These are phyloP conservation scores for Habropoda laboriosa DNA, from an alignment of 1,140 invertebrate genomes.

Conservation along the genomic window DNA sequence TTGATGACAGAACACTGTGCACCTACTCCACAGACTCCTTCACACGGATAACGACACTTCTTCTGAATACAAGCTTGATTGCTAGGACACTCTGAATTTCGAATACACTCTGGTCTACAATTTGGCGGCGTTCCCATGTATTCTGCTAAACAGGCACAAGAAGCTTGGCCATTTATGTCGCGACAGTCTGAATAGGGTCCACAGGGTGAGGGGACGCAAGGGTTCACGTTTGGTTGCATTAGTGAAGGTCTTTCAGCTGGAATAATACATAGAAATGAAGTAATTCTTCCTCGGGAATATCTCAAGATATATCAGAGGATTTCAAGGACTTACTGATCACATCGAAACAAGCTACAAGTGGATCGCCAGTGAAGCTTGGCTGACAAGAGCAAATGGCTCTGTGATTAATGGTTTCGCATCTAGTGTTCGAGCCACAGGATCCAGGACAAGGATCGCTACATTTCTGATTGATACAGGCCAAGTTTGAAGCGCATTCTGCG, in stretches of 20 bases:
- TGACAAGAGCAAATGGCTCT: slow-evolving; percentile 83
- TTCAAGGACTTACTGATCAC: slow-evolving; percentile 77
- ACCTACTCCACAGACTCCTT: slow-evolving; percentile 83
- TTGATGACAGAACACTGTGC: slow-evolving; percentile 84
- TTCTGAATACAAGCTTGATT: slow-evolving; percentile 86
- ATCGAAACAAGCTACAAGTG: slow-evolving; percentile 81
- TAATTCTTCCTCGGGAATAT: no score
- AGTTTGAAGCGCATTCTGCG: slow-evolving; percentile 78
- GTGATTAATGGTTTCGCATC: slow-evolving; percentile 83
- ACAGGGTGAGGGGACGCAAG: slow-evolving; percentile 82
- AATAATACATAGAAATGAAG: neutral
- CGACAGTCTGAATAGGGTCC: slow-evolving; percentile 80
- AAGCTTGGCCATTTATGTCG: slow-evolving; percentile 74
- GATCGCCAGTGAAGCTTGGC: slow-evolving; percentile 82
- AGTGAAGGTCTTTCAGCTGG: neutral
- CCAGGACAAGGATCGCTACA: slow-evolving; percentile 83
- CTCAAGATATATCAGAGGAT: neutral
- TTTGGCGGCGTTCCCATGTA: slow-evolving; percentile 84
- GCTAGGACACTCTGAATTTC: slow-evolving; percentile 86
- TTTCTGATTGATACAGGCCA: slow-evolving; percentile 81
- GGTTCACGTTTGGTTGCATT: slow-evolving; percentile 66
- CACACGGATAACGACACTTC: slow-evolving; percentile 83
- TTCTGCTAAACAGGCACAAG: slow-evolving; percentile 85
- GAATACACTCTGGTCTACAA: slow-evolving; percentile 87
- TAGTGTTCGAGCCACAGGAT: slow-evolving; percentile 80